A percentile compares a stretch with the other conserved stretches of the same genome.
Evolutionary conservation across 2,797 vertebrate genomes (phyloP).

Genomic region (Hoplostethus atlanticus): DNA sequence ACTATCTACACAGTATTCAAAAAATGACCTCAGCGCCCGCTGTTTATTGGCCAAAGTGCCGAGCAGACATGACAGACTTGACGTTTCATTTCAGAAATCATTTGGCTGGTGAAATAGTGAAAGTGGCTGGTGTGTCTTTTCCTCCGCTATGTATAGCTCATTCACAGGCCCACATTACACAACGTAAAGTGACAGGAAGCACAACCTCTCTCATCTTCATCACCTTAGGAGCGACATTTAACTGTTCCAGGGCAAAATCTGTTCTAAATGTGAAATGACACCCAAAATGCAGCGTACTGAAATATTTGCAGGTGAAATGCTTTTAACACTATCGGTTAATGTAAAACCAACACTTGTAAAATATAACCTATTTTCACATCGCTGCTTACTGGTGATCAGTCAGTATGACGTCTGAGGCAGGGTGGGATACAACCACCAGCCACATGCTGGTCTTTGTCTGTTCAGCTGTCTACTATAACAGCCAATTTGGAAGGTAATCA

Average conservation of each 20-base stretch:
- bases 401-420: constrained; percentile 17
- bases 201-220: too few relatives aligned
- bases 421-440: constrained; percentile 35
- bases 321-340: background rate
- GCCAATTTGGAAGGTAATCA: constrained; percentile 51
- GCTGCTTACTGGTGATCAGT: constrained; percentile 1
- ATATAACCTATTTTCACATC: constrained; percentile 12
- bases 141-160: too few relatives aligned
- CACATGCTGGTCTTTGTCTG: constrained; percentile 40
- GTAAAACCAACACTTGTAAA: constrained; percentile 10
- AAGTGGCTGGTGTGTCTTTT: too few relatives aligned
- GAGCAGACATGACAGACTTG: too few relatives aligned
- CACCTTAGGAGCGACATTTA: background rate
- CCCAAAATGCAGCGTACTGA: too few relatives aligned
- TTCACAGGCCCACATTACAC: too few relatives aligned
- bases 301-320: background rate
- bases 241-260: too few relatives aligned
- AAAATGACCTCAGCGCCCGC: background rate
- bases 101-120: too few relatives aligned
- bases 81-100: too few relatives aligned
- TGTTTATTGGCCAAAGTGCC: too few relatives aligned
- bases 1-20: constrained; percentile 9
- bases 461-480: constrained; percentile 48
- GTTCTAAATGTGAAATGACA: too few relatives aligned
- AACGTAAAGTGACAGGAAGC: too few relatives aligned